Evolutionary conservation across 2,888 invertebrate genomes (phyloP).

Genomic region (Polydrusus cervinus): DNA sequence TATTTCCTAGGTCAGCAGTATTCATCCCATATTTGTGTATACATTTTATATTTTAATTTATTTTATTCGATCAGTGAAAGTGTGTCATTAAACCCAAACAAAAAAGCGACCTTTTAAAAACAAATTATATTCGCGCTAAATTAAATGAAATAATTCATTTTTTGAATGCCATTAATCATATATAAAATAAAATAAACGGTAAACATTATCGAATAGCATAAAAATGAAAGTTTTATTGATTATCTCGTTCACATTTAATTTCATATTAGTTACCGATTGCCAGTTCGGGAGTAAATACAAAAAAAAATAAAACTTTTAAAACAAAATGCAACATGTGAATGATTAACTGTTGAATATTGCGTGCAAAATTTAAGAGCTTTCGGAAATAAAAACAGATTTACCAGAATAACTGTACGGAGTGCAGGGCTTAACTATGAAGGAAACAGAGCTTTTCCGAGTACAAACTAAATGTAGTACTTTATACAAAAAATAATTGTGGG

Average conservation of each 20-base stretch:
- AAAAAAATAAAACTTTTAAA: conserved; percentile 43
- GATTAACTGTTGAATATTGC: conserved; percentile 47
- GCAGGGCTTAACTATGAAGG: too few species aligned
- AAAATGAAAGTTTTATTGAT: conserved; percentile 52
- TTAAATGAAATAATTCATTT: conserved; percentile 52
- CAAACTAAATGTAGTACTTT: too few species aligned
- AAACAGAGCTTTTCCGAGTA: too few species aligned
- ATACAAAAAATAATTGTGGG: too few species aligned
- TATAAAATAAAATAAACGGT: conserved; percentile 51
- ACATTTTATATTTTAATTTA: conserved; percentile 43
- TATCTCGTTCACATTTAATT: conserved; percentile 41
- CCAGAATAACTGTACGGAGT: not conserved
- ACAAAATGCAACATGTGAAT: conserved; percentile 48
- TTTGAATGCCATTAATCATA: conserved; percentile 50
- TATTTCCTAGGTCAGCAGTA: conserved; percentile 28
- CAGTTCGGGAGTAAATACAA: conserved; percentile 33
- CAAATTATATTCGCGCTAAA: conserved; percentile 46
- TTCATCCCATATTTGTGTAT: conserved; percentile 25
- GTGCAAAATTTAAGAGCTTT: conserved; percentile 29
- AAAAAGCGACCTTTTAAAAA: conserved; percentile 49
- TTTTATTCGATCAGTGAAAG: conserved; percentile 48
- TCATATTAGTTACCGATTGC: conserved; percentile 46
- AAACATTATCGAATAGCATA: conserved; percentile 47
- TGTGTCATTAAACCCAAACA: conserved; percentile 48
- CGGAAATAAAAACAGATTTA: conserved; percentile 13